phyloP scores from a whole-genome alignment of 2,888 invertebrate genomes.

The Pterobdella sp. region DNA sequence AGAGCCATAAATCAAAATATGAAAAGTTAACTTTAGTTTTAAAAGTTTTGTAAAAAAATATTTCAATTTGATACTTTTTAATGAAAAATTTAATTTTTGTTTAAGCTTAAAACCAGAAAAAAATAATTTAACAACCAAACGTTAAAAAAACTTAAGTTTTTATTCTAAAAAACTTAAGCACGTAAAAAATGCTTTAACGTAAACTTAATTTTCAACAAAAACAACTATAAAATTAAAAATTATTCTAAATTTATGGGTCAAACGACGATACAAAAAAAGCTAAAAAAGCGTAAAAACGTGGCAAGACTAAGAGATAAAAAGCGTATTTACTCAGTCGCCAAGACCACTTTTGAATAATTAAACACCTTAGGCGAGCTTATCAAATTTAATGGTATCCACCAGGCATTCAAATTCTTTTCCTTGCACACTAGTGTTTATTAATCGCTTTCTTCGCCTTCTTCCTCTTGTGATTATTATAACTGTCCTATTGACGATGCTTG shows the following conservation, averaged over 20 bases:
- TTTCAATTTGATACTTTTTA: too few species aligned
- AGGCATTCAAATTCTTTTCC: constrained; percentile 12
- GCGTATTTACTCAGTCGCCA: constrained; percentile 5
- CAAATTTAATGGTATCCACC: constrained; percentile 10
- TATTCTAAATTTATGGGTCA: background rate
- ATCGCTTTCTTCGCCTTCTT: background rate
- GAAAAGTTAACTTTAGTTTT: too few species aligned
- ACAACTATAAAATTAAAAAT: background rate
- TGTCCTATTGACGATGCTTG: too few species aligned
- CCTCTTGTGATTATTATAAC: too few species aligned
- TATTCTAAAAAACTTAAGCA: too few species aligned
- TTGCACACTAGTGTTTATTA: background rate
- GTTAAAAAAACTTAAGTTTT: too few species aligned
- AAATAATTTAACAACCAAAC: too few species aligned
- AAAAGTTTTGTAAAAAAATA: too few species aligned
- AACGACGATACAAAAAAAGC: background rate
- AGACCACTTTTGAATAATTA: background rate
- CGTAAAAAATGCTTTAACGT: background rate
- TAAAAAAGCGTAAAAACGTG: background rate
- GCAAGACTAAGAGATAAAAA: background rate
- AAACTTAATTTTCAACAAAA: background rate
- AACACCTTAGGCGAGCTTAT: background rate
- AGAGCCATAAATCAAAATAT: too few species aligned
- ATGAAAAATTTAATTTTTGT: too few species aligned
- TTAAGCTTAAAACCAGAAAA: too few species aligned